Evolutionary conservation across 2,113 vertebrate species (phyloP).

Genomic region (Macheiramphus alcinus): DNA sequence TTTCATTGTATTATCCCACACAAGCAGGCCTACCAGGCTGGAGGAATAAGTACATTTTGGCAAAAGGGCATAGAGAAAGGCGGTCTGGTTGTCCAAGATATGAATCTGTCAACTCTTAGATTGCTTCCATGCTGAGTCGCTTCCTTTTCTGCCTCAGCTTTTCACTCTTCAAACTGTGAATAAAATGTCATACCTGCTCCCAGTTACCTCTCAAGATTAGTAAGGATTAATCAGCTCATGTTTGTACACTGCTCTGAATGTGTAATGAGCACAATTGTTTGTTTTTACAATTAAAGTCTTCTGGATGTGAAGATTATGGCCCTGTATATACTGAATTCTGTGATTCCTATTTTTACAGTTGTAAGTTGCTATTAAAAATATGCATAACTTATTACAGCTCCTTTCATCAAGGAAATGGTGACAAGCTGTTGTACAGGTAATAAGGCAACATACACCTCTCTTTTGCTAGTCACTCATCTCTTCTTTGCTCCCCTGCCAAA

Average conservation of each 20-base stretch:
- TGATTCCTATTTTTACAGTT: neutral
- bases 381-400: neutral
- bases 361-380: neutral
- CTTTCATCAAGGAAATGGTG: neutral
- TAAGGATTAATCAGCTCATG: neutral
- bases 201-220: neutral
- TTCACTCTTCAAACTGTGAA: neutral
- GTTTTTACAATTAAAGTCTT: neutral
- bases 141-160: neutral
- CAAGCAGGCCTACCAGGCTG: neutral
- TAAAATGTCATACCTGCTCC: neutral
- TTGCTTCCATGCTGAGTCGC: neutral
- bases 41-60: neutral
- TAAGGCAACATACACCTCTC: neutral
- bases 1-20: neutral
- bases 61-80: neutral
- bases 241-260: neutral
- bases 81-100: neutral
- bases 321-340: neutral
- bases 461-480: neutral
- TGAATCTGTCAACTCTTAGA: neutral
- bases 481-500: neutral
- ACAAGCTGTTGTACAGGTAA: neutral
- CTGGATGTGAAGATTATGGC: neutral
- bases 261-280: neutral